Percentiles rank a stretch among this genome's conserved stretches.
phyloP scores from a whole-genome alignment of 2,113 vertebrate species.

The Etheostoma spectabile region DNA sequence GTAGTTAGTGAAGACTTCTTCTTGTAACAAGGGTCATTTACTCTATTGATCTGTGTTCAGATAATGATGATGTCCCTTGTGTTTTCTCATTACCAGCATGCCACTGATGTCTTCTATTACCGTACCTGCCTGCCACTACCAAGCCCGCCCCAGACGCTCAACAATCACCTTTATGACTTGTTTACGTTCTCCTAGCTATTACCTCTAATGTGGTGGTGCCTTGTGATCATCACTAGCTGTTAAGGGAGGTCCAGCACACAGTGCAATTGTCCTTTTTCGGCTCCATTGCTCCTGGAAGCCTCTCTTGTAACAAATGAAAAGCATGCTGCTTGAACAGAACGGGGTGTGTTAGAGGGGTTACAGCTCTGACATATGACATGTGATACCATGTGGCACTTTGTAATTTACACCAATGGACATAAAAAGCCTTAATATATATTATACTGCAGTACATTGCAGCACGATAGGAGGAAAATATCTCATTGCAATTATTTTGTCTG shows the following conservation, averaged over 20 bases:
- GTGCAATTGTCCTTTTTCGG: conserved; percentile 50
- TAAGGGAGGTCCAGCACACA: conserved; percentile 27
- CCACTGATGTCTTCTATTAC: conserved; percentile 59
- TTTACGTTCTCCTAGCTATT: conserved; percentile 64
- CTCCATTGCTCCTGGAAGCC: conserved; percentile 46
- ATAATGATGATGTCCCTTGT: conserved; percentile 57
- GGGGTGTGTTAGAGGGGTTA: conserved; percentile 11
- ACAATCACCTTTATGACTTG: conserved; percentile 71
- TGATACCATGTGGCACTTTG: neutral
- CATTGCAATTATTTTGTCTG: no score
- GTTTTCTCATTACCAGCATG: conserved; percentile 67
- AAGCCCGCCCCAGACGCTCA: conserved; percentile 36
- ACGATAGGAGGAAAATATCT: no score
- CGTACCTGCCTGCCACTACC: conserved; percentile 26
- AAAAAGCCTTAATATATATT: neutral
- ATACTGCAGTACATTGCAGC: no score
- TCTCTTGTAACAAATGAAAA: conserved; percentile 56
- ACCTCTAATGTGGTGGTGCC: conserved; percentile 49
- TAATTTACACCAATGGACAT: conserved; percentile 30
- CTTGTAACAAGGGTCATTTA: conserved; percentile 59
- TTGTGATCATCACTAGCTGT: conserved; percentile 64
- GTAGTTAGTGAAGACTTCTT: conserved; percentile 38
- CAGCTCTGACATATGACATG: neutral
- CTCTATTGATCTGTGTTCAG: conserved; percentile 65
- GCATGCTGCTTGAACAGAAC: conserved; percentile 33